phyloP scores from a whole-genome alignment of 2,888 invertebrate genomes.

The Bugula neritina region DNA sequence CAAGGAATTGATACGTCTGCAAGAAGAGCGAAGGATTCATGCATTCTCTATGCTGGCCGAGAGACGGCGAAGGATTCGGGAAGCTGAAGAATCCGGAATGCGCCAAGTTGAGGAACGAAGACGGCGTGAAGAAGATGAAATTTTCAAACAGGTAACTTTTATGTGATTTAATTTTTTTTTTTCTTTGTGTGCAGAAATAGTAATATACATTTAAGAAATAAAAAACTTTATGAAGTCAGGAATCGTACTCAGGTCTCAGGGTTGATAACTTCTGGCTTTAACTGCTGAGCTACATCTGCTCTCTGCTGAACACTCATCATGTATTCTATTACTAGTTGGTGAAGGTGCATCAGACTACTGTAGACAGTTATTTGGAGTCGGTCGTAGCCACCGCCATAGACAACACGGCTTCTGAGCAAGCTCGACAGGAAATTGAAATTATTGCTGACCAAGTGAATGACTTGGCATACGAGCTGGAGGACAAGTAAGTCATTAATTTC shows the following conservation, averaged over 20 bases:
- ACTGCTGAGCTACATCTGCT: no score
- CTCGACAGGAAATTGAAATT: conserved; percentile 57
- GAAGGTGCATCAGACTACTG: conserved; percentile 60
- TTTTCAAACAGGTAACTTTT: conserved; percentile 68
- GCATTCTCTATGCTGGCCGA: conserved; percentile 73
- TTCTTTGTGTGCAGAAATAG: no score
- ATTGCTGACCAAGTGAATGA: conserved; percentile 60
- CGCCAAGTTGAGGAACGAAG: conserved; percentile 70
- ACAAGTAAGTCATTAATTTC: conserved; percentile 38
- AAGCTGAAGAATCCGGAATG: conserved; percentile 73
- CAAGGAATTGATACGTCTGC: conserved; percentile 69
- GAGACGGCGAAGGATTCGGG: conserved; percentile 67
- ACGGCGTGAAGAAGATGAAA: conserved; percentile 70
- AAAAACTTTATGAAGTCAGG: no score
- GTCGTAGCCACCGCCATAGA: conserved; percentile 62
- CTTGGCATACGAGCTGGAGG: conserved; percentile 55
- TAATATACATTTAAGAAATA: no score
- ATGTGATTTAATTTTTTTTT: no score
- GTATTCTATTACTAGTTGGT: no score
- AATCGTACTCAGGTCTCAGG: no score
- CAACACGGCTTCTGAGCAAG: conserved; percentile 59
- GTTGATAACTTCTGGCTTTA: no score
- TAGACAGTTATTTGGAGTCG: conserved; percentile 63
- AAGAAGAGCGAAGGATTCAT: conserved; percentile 72
- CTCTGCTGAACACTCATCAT: no score